These are phyloP conservation scores for Aurelia aurita complex sp. Pacific DNA, from an alignment of 30 jellyfish, hydroid and myxozoan genomes.

Conservation along the genomic window DNA sequence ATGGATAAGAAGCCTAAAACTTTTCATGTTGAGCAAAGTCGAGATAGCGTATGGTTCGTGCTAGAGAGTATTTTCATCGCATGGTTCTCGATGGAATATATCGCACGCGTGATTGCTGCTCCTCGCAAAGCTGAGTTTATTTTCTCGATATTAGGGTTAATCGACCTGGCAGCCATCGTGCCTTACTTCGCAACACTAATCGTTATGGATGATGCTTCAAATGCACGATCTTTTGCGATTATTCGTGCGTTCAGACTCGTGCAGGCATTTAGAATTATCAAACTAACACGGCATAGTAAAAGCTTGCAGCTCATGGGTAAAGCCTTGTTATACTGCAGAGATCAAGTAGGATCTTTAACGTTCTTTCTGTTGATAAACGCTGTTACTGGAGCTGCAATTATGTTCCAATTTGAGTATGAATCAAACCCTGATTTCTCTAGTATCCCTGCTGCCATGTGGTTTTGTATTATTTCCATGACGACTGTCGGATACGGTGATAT, in stretches of 20 bases:
- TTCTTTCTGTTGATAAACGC: constrained; percentile 59
- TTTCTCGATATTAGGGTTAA: constrained; percentile 72
- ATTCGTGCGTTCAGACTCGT: constrained; percentile 77
- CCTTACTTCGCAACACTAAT: constrained; percentile 70
- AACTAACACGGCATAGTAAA: constrained; percentile 71
- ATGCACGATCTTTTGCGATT: constrained; percentile 71
- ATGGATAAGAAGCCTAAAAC: constrained; percentile 38
- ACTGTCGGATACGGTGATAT: constrained; percentile 85
- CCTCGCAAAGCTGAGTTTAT: constrained; percentile 70
- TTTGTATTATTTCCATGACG: constrained; percentile 81
- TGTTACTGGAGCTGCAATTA: constrained; percentile 54
- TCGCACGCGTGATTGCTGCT: constrained; percentile 53
- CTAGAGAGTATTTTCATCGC: constrained; percentile 59
- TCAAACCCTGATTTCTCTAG: constrained; percentile 54
- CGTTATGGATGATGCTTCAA: constrained; percentile 56
- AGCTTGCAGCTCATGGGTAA: constrained; percentile 71
- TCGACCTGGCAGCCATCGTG: constrained; percentile 71
- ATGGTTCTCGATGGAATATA: constrained; percentile 78
- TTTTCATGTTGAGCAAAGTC: constrained; percentile 25
- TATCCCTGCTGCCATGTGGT: constrained; percentile 73
- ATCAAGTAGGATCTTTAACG: constrained; percentile 73
- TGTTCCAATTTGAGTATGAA: constrained; percentile 52
- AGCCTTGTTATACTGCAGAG: constrained; percentile 67
- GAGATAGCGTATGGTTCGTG: constrained; percentile 62
- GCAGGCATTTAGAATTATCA: constrained; percentile 71